Percentiles rank a stretch among this genome's conserved stretches.
Evolutionary conservation across 2,888 invertebrate species (phyloP).

Genomic region (Nomada lathburiana): DNA sequence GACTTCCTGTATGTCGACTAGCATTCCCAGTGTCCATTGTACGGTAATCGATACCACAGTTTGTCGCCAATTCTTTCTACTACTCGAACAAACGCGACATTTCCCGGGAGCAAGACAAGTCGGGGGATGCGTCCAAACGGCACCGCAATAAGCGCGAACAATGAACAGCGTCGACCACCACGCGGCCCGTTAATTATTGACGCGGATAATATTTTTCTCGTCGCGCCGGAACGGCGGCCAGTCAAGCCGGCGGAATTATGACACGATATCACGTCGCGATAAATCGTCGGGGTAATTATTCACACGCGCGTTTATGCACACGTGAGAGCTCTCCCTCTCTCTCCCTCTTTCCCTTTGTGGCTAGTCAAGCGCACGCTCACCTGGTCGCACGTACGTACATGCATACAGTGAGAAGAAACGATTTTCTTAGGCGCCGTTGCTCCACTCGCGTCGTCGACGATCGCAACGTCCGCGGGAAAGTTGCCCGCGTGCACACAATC

Average conservation of each 20-base stretch:
- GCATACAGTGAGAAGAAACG: neutral
- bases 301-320: constrained; percentile 48
- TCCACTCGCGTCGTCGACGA: constrained; percentile 17
- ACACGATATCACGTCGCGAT: constrained; percentile 73
- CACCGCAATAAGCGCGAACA: constrained; percentile 52
- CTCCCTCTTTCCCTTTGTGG: neutral
- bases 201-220: constrained; percentile 67
- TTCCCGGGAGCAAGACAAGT: too few species aligned
- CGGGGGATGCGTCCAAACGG: neutral
- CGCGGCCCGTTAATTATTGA: constrained; percentile 69
- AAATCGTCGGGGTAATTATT: constrained; percentile 70
- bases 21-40: too few species aligned
- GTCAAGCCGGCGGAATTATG: constrained; percentile 66
- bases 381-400: neutral
- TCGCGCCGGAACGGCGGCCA: constrained; percentile 48
- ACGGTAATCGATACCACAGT: too few species aligned
- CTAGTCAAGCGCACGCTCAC: constrained; percentile 23
- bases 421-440: constrained; percentile 51
- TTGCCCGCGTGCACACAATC: constrained; percentile 19
- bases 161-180: constrained; percentile 23
- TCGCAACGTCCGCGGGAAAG: constrained; percentile 27
- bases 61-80: too few species aligned
- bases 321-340: neutral
- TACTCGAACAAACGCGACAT: too few species aligned
- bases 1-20: too few species aligned